Evolutionary conservation across 2,888 invertebrate genomes (phyloP).

Genomic region (Isotomurus palustris): DNA sequence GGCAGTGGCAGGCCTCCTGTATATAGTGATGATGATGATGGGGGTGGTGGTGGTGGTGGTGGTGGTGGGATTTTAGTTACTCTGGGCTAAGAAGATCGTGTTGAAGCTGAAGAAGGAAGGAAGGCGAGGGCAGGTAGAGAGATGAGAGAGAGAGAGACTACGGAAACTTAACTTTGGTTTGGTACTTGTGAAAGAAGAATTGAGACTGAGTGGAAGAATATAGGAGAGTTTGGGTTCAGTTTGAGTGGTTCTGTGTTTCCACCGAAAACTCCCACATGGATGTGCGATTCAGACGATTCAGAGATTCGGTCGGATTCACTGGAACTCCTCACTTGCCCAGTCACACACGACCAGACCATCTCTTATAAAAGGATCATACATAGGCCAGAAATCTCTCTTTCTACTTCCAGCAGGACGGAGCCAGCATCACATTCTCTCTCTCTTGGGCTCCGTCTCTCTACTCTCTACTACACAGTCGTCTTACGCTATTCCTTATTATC

Average conservation of each 20-base stretch:
- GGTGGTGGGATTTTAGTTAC: background rate
- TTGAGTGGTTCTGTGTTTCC: background rate
- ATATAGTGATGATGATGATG: background rate
- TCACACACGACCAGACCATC: background rate
- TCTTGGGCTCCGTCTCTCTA: too few relatives aligned
- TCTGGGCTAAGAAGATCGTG: too few relatives aligned
- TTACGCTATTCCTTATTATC: too few relatives aligned
- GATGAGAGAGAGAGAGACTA: background rate
- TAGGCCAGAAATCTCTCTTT: too few relatives aligned
- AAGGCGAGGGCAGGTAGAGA: background rate
- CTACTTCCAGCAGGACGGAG: background rate
- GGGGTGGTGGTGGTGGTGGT: background rate
- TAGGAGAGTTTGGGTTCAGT: background rate
- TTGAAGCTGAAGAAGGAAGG: background rate
- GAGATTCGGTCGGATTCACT: constrained; percentile 1
- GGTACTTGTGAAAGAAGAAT: constrained; percentile 1
- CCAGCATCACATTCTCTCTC: background rate
- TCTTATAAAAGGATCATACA: background rate
- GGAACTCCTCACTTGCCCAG: background rate
- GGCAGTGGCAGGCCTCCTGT: background rate
- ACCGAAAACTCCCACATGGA: constrained; percentile 3
- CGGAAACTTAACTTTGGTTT: too few relatives aligned
- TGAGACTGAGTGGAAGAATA: constrained; percentile 2
- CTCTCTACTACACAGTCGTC: too few relatives aligned
- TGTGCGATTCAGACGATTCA: background rate